A percentile compares a stretch with the other conserved stretches of the same genome.
phyloP scores from a whole-genome alignment of 2,113 vertebrate genomes.

The Halcyon senegalensis region DNA sequence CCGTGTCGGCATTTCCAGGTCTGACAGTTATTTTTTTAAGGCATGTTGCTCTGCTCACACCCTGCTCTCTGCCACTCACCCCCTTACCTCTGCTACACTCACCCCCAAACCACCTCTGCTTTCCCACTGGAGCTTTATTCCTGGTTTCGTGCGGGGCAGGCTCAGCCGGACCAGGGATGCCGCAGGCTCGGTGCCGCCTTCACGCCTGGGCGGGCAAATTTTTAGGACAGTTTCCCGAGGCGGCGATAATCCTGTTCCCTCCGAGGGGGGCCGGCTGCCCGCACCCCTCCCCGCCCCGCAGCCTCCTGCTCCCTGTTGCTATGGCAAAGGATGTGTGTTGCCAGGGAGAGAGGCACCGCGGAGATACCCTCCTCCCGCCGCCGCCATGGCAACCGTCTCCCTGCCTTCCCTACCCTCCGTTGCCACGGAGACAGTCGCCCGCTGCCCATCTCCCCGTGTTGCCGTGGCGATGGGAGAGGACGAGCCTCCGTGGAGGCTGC shows the following conservation, averaged over 20 bases:
- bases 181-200: rapidly evolving
- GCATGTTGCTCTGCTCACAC: neutral
- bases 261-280: conserved; percentile 52
- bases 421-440: conserved; percentile 64
- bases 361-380: conserved; percentile 56
- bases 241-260: conserved; percentile 11
- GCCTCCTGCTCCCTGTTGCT: conserved; percentile 73
- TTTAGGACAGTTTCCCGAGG: conserved; percentile 35
- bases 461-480: conserved; percentile 33
- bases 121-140: neutral
- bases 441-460: conserved; percentile 27
- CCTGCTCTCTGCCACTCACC: neutral
- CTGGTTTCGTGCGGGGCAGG: neutral
- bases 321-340: conserved; percentile 76
- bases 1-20: rapidly evolving
- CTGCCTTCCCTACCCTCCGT: neutral
- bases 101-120: neutral
- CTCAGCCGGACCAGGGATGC: neutral
- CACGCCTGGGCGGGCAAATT: conserved; percentile 46
- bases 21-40: neutral
- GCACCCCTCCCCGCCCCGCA: conserved; percentile 16
- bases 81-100: neutral
- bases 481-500: neutral
- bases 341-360: conserved; percentile 71
- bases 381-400: conserved; percentile 61